Evolutionary conservation across 2,888 invertebrate species (phyloP).

Genomic region (Lycophotia porphyrea): DNA sequence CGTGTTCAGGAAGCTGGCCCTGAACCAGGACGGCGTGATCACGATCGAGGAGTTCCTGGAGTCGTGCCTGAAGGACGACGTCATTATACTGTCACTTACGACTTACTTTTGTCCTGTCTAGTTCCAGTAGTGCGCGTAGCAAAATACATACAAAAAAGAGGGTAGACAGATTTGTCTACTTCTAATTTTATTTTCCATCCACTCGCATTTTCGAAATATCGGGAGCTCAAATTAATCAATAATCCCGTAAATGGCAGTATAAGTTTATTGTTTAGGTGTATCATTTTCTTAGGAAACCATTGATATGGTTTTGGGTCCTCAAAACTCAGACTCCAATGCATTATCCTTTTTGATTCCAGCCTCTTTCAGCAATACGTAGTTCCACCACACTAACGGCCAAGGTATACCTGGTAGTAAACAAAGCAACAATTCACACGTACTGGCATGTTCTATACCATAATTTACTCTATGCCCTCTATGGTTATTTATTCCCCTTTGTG

Average conservation of each 20-base stretch:
- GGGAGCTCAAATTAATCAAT: too few relatives aligned
- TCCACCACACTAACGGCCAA: not conserved
- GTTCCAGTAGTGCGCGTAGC: too few relatives aligned
- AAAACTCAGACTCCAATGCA: not conserved
- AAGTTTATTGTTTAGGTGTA: too few relatives aligned
- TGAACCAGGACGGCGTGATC: conserved; percentile 98
- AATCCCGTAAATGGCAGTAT: too few relatives aligned
- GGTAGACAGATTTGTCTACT: too few relatives aligned
- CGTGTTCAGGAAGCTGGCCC: conserved; percentile 96
- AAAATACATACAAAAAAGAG: too few relatives aligned
- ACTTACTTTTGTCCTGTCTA: too few relatives aligned
- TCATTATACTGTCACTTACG: too few relatives aligned
- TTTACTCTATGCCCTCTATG: conserved; percentile 21
- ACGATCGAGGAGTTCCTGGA: conserved; percentile 98
- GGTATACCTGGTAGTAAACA: conserved; percentile 30
- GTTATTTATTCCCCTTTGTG: conserved; percentile 57
- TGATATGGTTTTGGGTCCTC: not conserved
- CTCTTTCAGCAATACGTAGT: not conserved
- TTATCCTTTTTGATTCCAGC: not conserved
- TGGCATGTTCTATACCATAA: conserved; percentile 51
- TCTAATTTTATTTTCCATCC: too few relatives aligned
- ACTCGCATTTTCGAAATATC: too few relatives aligned
- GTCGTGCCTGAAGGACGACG: conserved; percentile 97
- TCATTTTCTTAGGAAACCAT: not conserved
- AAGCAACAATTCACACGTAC: conserved; percentile 49